Conservation (phyloP, 2,888 invertebrate species). For the Drosophila meridiana region DNA sequence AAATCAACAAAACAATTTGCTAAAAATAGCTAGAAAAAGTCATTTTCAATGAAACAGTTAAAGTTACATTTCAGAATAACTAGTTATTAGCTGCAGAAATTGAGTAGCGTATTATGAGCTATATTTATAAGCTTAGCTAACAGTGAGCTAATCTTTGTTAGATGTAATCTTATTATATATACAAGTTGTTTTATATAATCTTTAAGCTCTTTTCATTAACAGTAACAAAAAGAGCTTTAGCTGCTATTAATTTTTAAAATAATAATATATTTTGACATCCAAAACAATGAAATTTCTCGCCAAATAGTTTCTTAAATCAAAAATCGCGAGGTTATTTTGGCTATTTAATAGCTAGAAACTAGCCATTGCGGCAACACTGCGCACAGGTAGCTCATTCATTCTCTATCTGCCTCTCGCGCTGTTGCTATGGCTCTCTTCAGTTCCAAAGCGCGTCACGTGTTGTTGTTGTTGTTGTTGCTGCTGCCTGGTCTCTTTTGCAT, state of each 20-base stretch:
- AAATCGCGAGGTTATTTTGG: not conserved
- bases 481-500: conserved; percentile 14
- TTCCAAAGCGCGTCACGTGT: conserved; percentile 63
- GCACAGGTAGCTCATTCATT: conserved; percentile 7
- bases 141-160: not conserved
- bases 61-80: not conserved
- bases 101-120: not conserved
- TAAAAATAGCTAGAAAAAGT: not conserved
- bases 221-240: not conserved
- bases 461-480: conserved; percentile 44
- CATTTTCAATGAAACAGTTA: not conserved
- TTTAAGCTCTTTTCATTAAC: not conserved
- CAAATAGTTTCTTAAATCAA: not conserved
- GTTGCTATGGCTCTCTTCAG: conserved; percentile 20
- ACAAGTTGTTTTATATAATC: not conserved
- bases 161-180: not conserved
- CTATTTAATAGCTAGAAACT: conserved; percentile 6
- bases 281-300: no score
- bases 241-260: not conserved
- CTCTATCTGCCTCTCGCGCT: conserved; percentile 7
- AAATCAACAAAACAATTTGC: not conserved
- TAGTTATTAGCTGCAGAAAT: not conserved
- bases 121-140: not conserved
- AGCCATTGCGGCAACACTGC: not conserved
- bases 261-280: not conserved